A percentile compares a stretch with the other conserved stretches of the same genome.
Conservation (phyloP, 2,888 invertebrate species). For the Alloplasta piceator region DNA sequence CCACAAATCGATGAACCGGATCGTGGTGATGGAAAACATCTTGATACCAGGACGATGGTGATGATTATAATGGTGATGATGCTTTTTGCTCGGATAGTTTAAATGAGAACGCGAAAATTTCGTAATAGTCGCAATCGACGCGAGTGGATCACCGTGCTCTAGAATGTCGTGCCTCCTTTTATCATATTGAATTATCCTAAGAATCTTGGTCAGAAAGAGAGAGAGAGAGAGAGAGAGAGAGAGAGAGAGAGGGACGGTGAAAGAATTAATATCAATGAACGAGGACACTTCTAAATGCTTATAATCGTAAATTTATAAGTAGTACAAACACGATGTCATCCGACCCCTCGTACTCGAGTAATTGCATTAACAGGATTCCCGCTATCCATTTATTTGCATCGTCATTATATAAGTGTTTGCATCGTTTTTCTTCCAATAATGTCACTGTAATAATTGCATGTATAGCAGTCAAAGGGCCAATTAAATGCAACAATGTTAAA, state of each 20-base stretch:
- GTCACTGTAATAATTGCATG: too few species aligned
- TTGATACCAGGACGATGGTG: conserved; percentile 20
- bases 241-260: background rate
- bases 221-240: background rate
- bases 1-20: conserved; percentile 15
- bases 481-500: too few species aligned
- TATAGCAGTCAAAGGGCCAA: too few species aligned
- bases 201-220: conserved; percentile 12
- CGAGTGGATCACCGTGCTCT: conserved; percentile 63
- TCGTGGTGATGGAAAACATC: conserved; percentile 3
- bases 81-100: background rate
- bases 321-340: conserved; percentile 42
- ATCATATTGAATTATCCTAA: conserved; percentile 18
- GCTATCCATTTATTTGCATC: conserved; percentile 9
- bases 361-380: conserved; percentile 5
- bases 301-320: conserved; percentile 12
- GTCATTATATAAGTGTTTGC: background rate
- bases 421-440: too few species aligned
- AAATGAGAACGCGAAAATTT: conserved; percentile 20
- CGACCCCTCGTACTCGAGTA: background rate
- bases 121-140: conserved; percentile 25
- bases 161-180: conserved; percentile 52
- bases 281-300: conserved; percentile 6
- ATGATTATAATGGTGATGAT: conserved; percentile 24
- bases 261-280: conserved; percentile 15